Base-by-base conservation (phyloP, 1,140 invertebrate species). In the Elymnias hypermnestra region DNA sequence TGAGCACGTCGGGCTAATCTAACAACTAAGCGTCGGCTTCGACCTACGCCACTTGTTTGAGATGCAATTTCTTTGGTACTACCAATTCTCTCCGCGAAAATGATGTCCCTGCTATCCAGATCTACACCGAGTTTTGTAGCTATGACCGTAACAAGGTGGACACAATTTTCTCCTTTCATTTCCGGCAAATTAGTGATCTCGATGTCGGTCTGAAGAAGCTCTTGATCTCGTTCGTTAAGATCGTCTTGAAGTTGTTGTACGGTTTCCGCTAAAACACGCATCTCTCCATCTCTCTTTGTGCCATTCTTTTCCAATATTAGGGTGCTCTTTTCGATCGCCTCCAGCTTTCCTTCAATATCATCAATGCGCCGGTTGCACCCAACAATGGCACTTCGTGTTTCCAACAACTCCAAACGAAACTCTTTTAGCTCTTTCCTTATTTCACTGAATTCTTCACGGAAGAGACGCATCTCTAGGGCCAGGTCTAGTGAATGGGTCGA, bases 1-100 rank as follows among this genome's bases (percentile, higher is more conserved):
- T 42, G 21, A n/a, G 7, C 8, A 2, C 61, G 50, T 6, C 48
- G 36, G 7, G 44, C 22, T 6, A 64, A 29, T 1, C 45, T 28
- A 3, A 53, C 53, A 0, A 57, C 43, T 3, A 58, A 2, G 7
- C 40, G 33, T 0, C 56, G 43, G 9, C 45, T 3, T 9, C 26
- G 5, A 19, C 10, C 10, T 4, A 36, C 37, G 2, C 7, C 22
- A n/a, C 15, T 14, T 21, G 3, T 7, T 9, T 5, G 14, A n/a
- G n/a, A 2, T 1, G 2, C 17, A 7, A n/a, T 25, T 12, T 28
- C 38, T 8, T 25, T 12, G 3, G 3, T 10, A 9, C 2, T 7
- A 13, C 40, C 40, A 19, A 33, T 15, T 22, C 40, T 19, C 26
- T 43, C 28, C 7, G 26, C 40, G 22, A 5, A 33, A 8, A 43